Evolutionary conservation across 2,797 vertebrate species (phyloP).

Genomic region (Chelon labrosus): DNA sequence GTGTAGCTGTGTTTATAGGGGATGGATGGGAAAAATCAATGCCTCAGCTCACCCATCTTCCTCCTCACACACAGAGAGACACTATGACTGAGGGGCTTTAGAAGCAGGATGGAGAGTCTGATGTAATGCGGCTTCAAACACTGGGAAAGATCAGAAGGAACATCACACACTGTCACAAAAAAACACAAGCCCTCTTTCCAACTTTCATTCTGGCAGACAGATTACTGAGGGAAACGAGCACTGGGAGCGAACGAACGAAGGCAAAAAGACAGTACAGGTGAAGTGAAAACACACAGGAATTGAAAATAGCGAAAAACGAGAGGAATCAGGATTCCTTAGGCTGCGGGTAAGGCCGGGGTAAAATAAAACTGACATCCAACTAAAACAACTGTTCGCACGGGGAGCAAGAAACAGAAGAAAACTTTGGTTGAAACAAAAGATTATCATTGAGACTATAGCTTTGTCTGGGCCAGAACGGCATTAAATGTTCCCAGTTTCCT

Average conservation of each 20-base stretch:
- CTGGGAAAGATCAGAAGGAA: conserved; percentile 65
- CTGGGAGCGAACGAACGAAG: conserved; percentile 46
- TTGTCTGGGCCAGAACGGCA: conserved; percentile 43
- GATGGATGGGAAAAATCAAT: conserved; percentile 45
- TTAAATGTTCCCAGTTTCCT: conserved; percentile 56
- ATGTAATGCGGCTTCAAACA: conserved; percentile 79
- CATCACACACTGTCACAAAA: conserved; percentile 62
- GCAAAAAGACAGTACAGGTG: conserved; percentile 42
- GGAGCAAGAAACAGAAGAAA: conserved; percentile 17
- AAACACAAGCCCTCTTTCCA: conserved; percentile 47
- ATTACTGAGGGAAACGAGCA: conserved; percentile 50
- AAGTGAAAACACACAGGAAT: conserved; percentile 26
- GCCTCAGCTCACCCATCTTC: conserved; percentile 23
- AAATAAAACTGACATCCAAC: conserved; percentile 25
- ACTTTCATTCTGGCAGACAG: conserved; percentile 57
- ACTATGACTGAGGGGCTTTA: conserved; percentile 58
- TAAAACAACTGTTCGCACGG: conserved; percentile 1
- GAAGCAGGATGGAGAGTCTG: conserved; percentile 64
- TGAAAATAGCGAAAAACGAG: conserved; percentile 1
- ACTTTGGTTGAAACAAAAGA: conserved; percentile 21
- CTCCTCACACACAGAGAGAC: conserved; percentile 27
- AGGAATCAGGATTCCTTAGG: conserved; percentile 18
- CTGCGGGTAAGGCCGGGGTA: conserved; percentile 1
- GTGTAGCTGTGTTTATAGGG: conserved; percentile 35
- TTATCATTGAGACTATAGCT: conserved; percentile 28